Conservation (phyloP, 2,888 invertebrate genomes). For the Ischnura elegans region DNA sequence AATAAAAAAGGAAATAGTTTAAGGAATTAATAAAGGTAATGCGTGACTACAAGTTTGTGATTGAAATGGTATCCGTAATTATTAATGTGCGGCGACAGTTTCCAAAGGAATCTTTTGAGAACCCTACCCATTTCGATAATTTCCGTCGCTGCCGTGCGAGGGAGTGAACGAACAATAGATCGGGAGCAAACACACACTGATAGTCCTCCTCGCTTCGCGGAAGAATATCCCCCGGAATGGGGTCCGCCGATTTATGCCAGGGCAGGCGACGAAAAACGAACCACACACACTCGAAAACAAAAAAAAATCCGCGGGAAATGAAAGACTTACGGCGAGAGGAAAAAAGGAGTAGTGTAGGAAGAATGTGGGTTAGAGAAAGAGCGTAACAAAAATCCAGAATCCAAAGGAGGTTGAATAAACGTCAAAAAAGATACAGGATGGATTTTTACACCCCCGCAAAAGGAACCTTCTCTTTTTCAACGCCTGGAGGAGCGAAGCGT, state of each 20-base stretch:
- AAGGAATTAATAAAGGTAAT: too few species aligned
- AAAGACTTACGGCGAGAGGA: not conserved
- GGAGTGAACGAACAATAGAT: not conserved
- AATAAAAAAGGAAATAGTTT: too few species aligned
- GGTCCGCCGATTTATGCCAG: slow-evolving; percentile 15
- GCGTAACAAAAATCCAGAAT: not conserved
- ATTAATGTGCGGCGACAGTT: not conserved
- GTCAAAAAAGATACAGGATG: not conserved
- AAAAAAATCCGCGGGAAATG: not conserved
- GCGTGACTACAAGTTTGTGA: not conserved
- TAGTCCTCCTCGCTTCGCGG: not conserved
- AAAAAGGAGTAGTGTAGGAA: not conserved
- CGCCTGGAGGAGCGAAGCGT: not conserved
- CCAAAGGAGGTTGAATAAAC: not conserved
- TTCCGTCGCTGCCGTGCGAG: not conserved
- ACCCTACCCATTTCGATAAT: not conserved
- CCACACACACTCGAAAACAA: too few species aligned
- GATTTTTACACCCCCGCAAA: not conserved
- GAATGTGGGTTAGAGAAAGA: slow-evolving; percentile 42
- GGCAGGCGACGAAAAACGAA: slow-evolving; percentile 15
- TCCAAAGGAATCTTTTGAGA: not conserved
- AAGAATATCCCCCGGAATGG: not conserved
- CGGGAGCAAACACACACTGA: slow-evolving; percentile 14
- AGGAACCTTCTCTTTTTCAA: not conserved
- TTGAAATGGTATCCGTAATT: not conserved